Evolutionary conservation across 2,888 invertebrate genomes (phyloP).

Genomic region (Thyatira batis): DNA sequence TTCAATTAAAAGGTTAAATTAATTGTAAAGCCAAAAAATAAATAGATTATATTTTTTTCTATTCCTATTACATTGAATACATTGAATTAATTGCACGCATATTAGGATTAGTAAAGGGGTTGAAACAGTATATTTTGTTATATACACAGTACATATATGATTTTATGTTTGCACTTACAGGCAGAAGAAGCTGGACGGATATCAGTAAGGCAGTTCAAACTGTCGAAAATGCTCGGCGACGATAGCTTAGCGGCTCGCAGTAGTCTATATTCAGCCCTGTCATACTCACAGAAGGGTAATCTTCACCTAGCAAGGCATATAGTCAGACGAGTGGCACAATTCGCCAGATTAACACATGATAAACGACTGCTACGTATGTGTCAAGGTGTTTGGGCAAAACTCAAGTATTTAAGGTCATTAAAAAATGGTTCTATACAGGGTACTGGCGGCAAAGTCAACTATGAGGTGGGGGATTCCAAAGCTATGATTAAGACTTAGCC

Average conservation of each 20-base stretch:
- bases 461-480: constrained; percentile 7
- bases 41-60: too few relatives aligned
- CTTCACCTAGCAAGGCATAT: constrained; percentile 85
- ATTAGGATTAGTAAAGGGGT: neutral
- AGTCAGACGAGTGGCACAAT: constrained; percentile 69
- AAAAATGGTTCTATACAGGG: constrained; percentile 26
- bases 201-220: constrained; percentile 90
- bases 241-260: constrained; percentile 91
- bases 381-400: constrained; percentile 92
- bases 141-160: constrained; percentile 1
- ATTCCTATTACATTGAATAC: too few relatives aligned
- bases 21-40: too few relatives aligned
- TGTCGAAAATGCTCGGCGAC: constrained; percentile 92
- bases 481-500: neutral
- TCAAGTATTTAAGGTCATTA: constrained; percentile 81
- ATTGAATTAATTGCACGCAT: too few relatives aligned
- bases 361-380: constrained; percentile 90
- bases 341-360: constrained; percentile 79
- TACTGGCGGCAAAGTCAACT: constrained; percentile 12
- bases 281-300: constrained; percentile 91
- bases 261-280: constrained; percentile 92
- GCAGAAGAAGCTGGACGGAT: constrained; percentile 95
- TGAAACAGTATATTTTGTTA: neutral
- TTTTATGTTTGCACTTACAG: constrained; percentile 62
- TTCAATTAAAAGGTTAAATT: too few relatives aligned